Evolutionary conservation across 2,797 vertebrate genomes (phyloP), one percentile per base, ranked within the genome.

Genomic region (Aulostomus chinensis): DNA sequence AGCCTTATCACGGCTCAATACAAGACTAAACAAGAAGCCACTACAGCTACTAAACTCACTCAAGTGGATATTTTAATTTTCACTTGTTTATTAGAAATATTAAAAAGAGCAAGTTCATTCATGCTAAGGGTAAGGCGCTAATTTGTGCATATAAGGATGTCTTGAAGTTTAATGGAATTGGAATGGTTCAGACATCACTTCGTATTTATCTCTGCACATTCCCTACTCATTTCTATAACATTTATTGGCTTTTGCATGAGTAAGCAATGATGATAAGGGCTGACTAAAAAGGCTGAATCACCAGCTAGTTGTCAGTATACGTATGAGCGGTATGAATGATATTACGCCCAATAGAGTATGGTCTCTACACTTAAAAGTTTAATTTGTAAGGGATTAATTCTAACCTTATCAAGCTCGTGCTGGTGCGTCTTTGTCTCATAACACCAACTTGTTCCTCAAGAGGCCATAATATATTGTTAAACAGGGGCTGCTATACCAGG

Each of bases 41-140:
- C 16, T 20, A 28, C 11, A 47, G 47, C 45, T 43, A 57, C 65
- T 36, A 52, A 78, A 71, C 16, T 61, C 59, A 48, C 29, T 78
- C 30, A 52, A 76, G 73, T 74, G 64, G 32, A 81, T 50, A 46
- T 71, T 76, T 74, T 58, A 61, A 72, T 80, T 81, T 78, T 41
- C 25, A 35, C 49, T 49, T 78, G 73, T 79, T 82, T 76, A 71
- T 68, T 60, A 68, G 72, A 45, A 65, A 69, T 39, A 41, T 36
- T 71, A 33, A 45, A n/a, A 31, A 49, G 36, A 64, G 40, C 66
- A 53, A 47, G 64, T 64, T 61, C 54, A 64, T 56, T 71, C 58
- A 56, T 22, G 71, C 47, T 58, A 35, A 57, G 42, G 57, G 31
- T 58, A 59, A 66, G 38, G 26, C 25, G 20, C 55, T 84, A 73